Evolutionary conservation across 2,888 invertebrate species (phyloP), one percentile per base, ranked within the genome.

Genomic region (Mamestra brassicae): DNA sequence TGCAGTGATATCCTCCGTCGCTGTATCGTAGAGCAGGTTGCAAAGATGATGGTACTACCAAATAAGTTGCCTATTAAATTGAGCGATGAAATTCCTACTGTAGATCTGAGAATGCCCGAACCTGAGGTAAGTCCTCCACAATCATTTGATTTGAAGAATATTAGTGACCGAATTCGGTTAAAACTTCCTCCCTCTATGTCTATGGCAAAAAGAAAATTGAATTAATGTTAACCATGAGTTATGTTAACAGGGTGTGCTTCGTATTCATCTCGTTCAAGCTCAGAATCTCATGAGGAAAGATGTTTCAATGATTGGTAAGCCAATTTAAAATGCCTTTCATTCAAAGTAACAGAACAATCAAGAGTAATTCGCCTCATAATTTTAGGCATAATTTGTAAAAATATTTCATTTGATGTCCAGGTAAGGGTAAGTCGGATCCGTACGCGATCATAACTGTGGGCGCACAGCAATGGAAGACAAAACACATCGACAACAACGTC

Each of bases 251-350:
- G 99, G 99, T 78, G 98, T 99, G 55, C 96, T 99, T 72, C 97
- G 99, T 83, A 98, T 99, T 72, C 99, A 99, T 93, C 98, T 99
- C 13, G 98, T 99, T 10, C 99, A 99, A 97, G 99, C 99, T 11
- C 98, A 98, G 93, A 98, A 99, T 94, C 97, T 99, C 38, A 99
- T 99, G 98, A 99, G 98, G 94, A 99, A 99, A 95, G 99, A 99
- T 94, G 98, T 99, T 65, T 97, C 98, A 62, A 97, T 99, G 93
- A 94, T 99, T 89, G 99, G 99, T 92, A 97, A 97, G 96, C 45
- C 10, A 58, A 10, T 26, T 50, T 57, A 7, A 61, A 47, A 50
- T 42, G 26, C 26, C 26, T 26, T 26, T 1, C 42, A 38, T 45
- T 7, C 1, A 6, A 60, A 17, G 4, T 10, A 38, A 10, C 38